phyloP scores from a whole-genome alignment of 2,888 invertebrate species.

The Halictus ligatus region DNA sequence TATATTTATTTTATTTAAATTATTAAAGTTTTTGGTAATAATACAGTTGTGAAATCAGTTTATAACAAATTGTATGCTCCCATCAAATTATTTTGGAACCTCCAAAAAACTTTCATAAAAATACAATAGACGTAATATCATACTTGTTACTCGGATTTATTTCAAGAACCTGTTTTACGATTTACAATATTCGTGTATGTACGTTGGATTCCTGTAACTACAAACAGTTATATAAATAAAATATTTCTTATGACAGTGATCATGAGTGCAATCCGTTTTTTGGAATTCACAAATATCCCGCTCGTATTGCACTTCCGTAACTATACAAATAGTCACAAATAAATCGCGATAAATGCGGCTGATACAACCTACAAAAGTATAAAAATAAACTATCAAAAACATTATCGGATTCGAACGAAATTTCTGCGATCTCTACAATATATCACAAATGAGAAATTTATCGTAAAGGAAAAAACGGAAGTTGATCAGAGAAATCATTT shows the following conservation, averaged over 20 bases:
- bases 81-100: not conserved
- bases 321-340: conserved; percentile 6
- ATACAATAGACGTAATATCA: conserved; percentile 15
- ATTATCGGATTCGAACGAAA: conserved; percentile 28
- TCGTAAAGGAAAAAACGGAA: conserved; percentile 27
- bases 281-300: conserved; percentile 28
- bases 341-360: conserved; percentile 16
- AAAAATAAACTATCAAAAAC: conserved; percentile 35
- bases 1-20: conserved; percentile 5
- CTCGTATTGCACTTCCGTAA: conserved; percentile 20
- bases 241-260: conserved; percentile 10
- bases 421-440: conserved; percentile 2
- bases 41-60: not conserved
- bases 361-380: conserved; percentile 37
- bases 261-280: conserved; percentile 21
- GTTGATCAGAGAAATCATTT: conserved; percentile 17
- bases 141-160: conserved; percentile 42
- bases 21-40: not conserved
- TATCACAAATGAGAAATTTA: conserved; percentile 34
- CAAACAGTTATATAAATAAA: conserved; percentile 16
- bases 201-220: conserved; percentile 23
- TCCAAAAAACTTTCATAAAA: conserved; percentile 11
- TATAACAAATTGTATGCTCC: not conserved
- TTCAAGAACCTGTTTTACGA: conserved; percentile 31
- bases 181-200: conserved; percentile 41